A percentile compares a stretch with the other conserved stretches of the same genome.
phyloP scores from a whole-genome alignment of 2,797 vertebrate species.

The Aplochiton taeniatus region DNA sequence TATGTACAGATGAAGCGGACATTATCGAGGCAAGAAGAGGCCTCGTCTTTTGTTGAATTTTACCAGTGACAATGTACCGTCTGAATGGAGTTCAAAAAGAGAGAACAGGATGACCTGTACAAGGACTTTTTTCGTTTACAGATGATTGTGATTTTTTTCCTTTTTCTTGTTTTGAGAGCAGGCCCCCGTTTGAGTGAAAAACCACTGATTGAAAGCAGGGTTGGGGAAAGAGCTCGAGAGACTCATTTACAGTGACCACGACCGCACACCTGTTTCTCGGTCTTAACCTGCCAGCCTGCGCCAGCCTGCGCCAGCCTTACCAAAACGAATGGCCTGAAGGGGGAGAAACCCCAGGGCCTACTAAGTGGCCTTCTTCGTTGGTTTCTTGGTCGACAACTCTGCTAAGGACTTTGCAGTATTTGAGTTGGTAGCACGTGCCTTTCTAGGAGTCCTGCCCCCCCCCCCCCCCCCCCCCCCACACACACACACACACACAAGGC shows the following conservation, averaged over 20 bases:
- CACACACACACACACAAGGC: no score
- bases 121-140: conserved; percentile 72
- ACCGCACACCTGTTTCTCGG: conserved; percentile 41
- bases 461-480: no score
- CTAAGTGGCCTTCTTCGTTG: conserved; percentile 87
- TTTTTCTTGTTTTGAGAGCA: conserved; percentile 48
- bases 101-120: conserved; percentile 47
- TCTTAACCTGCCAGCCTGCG: conserved; percentile 62
- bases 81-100: conserved; percentile 38
- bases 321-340: conserved; percentile 69
- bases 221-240: conserved; percentile 24
- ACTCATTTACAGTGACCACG: conserved; percentile 28
- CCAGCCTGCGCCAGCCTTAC: conserved; percentile 74
- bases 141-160: conserved; percentile 67
- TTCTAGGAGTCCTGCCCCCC: conserved; percentile 76
- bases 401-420: conserved; percentile 79
- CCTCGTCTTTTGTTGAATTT: conserved; percentile 53
- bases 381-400: conserved; percentile 56
- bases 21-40: conserved; percentile 57
- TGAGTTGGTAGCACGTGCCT: conserved; percentile 98
- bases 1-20: conserved; percentile 67
- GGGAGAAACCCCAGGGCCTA: conserved; percentile 83
- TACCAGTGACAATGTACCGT: conserved; percentile 49
- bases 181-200: conserved; percentile 20
- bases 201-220: conserved; percentile 27